A percentile compares a stretch with the other conserved stretches of the same genome.
Conservation (phyloP, 2,113 vertebrate species). For the Gobio gobio region DNA sequence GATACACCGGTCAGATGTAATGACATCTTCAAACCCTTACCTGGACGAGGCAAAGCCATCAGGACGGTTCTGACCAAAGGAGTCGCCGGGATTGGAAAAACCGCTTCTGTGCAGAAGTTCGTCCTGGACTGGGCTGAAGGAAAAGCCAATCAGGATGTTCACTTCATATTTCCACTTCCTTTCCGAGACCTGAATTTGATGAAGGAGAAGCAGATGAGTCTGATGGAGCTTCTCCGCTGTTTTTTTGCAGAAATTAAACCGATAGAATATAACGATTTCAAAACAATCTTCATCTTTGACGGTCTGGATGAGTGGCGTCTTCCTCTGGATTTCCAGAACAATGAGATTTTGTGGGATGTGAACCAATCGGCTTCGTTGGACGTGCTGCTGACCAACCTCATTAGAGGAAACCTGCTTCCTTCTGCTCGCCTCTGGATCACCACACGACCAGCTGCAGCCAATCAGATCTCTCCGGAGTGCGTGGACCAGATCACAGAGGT, state of each 20-base stretch:
- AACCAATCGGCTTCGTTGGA: conserved; percentile 1
- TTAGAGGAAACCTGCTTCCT: conserved; percentile 34
- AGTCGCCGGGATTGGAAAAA: conserved; percentile 38
- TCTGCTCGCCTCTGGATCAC: conserved; percentile 34
- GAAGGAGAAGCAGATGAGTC: conserved; percentile 30
- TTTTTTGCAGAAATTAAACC: conserved; percentile 31
- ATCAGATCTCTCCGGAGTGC: conserved; percentile 18
- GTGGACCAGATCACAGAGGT: conserved; percentile 30
- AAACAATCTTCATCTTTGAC: conserved; percentile 16
- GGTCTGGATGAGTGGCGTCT: conserved; percentile 35
- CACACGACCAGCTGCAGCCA: conserved; percentile 34
- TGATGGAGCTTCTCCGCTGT: conserved; percentile 18
- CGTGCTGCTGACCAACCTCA: conserved; percentile 19
- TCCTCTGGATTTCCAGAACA: conserved; percentile 36
- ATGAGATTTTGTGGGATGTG: background rate
- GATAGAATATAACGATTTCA: conserved; percentile 1
- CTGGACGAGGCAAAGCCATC: conserved; percentile 4
- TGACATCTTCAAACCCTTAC: conserved; percentile 33
- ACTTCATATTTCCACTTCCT: conserved; percentile 46
- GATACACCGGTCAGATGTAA: conserved; percentile 19
- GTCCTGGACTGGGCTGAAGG: conserved; percentile 42
- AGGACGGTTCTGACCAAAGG: conserved; percentile 36
- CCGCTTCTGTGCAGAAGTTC: conserved; percentile 22
- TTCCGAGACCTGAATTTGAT: conserved; percentile 49
- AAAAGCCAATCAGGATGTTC: conserved; percentile 22